These are phyloP conservation scores for Priocnemis perturbator DNA, from an alignment of 2,888 invertebrate genomes.

Conservation along the genomic window DNA sequence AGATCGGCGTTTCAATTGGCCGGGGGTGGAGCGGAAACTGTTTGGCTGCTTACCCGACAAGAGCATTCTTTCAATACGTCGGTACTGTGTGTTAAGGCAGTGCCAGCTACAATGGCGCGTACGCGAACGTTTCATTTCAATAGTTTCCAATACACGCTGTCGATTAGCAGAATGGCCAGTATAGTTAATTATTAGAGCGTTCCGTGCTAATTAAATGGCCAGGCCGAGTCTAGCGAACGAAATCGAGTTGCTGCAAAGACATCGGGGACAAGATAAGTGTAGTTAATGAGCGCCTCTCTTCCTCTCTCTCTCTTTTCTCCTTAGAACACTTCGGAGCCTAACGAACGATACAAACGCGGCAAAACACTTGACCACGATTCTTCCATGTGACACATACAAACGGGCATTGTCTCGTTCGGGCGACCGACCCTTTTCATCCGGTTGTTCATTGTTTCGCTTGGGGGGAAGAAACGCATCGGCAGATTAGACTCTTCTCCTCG, in stretches of 20 bases:
- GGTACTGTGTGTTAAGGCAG: too few species aligned
- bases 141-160: not conserved
- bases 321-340: slow-evolving; percentile 48
- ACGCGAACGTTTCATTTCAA: too few species aligned
- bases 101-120: too few species aligned
- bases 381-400: slow-evolving; percentile 31
- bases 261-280: slow-evolving; percentile 44
- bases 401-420: slow-evolving; percentile 16
- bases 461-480: slow-evolving; percentile 19
- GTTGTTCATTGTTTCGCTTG: slow-evolving; percentile 42
- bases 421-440: slow-evolving; percentile 24
- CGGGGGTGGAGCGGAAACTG: too few species aligned
- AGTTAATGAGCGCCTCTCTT: slow-evolving; percentile 46
- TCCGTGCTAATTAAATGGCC: slow-evolving; percentile 1
- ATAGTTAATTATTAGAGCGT: too few species aligned
- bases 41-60: too few species aligned
- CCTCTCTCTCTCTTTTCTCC: not conserved
- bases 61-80: too few species aligned
- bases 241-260: slow-evolving; percentile 28
- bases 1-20: too few species aligned
- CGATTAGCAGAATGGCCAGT: too few species aligned
- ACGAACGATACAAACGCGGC: slow-evolving; percentile 31
- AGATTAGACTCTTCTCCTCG: slow-evolving; percentile 41
- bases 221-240: slow-evolving; percentile 25
- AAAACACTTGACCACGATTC: slow-evolving; percentile 42